Base-by-base conservation (phyloP, 2,888 invertebrate species). In the Parnassius orleans region DNA sequence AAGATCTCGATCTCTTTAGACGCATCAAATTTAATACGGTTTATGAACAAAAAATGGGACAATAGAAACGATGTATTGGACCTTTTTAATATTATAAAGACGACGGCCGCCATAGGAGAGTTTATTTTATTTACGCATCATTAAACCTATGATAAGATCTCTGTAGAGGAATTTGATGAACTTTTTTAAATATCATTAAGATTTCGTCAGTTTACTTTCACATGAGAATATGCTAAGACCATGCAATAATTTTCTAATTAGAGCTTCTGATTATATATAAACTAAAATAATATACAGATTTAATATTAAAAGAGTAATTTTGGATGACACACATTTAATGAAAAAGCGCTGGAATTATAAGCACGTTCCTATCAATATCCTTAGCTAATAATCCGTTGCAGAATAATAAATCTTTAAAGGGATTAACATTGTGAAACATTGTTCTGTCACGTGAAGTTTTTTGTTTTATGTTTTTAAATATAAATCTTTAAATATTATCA, bases 111-210 rank as follows among this genome's bases (percentile, higher is more conserved):
- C 69, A 71, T 72, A 78, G 77, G 80, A 83, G 83, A 83, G 79
- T 82, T 84, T 76, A 83, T 82, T 84, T 66, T 81, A 75, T 77
- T 72, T 76, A 77, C 72, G 87, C 80, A 81, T 87, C 90, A 88
- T 90, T 90, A 86, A 88, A 66, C 78, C 72, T 63, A 41, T 66
- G 88, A 88, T 88, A 84, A 79, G 70, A 87, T 86, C 83, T 66
- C 67, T 72, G 75, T 63, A 71, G 68, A 69, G 70, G 68, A 68
- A 70, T 77, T 70, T 69, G 69, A 68, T 72, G 68, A 68, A 67
- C 53, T 80, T 77, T 77, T 76, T 64, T 14, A 57, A 56, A 57
- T 24, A 46, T 43, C 48, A 60, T 60, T 63, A 60, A 43, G 12
- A 46, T 61, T 57, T 54, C 43, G 64, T 61, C 53, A 61, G 53